Percentiles rank a stretch among this genome's conserved stretches.
These are phyloP conservation scores for Stenodera caucasica DNA, from an alignment of 2,888 invertebrate species.

Conservation along the genomic window DNA sequence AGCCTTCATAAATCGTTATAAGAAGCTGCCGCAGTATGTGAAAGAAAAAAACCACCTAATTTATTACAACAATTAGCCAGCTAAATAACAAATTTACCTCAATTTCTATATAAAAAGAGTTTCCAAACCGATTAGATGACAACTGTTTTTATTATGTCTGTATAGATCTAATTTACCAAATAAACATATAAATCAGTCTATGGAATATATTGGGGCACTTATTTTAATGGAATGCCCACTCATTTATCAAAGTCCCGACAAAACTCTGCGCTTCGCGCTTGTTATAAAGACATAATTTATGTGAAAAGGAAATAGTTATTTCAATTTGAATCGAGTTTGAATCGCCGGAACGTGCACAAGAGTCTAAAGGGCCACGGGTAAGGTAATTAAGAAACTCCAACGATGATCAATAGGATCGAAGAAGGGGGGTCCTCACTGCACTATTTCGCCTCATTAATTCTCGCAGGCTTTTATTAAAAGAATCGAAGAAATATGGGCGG, in stretches of 20 bases:
- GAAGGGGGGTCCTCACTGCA: constrained; percentile 35
- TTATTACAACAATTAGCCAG: constrained; percentile 30
- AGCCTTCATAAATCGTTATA: constrained; percentile 35
- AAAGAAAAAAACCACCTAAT: constrained; percentile 32
- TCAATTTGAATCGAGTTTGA: constrained; percentile 51
- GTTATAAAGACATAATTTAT: constrained; percentile 53
- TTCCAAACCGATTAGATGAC: not conserved
- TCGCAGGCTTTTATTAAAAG: constrained; percentile 57
- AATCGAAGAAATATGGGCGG: constrained; percentile 59
- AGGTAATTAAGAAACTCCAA: constrained; percentile 52
- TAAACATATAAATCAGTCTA: constrained; percentile 53
- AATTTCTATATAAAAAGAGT: too few species aligned
- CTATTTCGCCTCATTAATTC: constrained; percentile 55
- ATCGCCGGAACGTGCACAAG: constrained; percentile 51
- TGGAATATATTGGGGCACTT: constrained; percentile 53
- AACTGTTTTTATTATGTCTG: not conserved
- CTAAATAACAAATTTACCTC: too few species aligned
- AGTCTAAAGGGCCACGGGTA: constrained; percentile 36
- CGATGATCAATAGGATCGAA: constrained; percentile 51
- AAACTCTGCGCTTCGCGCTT: constrained; percentile 47
- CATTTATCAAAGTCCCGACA: constrained; percentile 52
- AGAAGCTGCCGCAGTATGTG: constrained; percentile 24
- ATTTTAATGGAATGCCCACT: constrained; percentile 54
- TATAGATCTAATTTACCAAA: constrained; percentile 44
- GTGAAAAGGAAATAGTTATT: constrained; percentile 54